Percentiles rank a stretch among this genome's conserved stretches.
Conservation (phyloP, 2,113 vertebrate species). For the Ursus arctos region DNA sequence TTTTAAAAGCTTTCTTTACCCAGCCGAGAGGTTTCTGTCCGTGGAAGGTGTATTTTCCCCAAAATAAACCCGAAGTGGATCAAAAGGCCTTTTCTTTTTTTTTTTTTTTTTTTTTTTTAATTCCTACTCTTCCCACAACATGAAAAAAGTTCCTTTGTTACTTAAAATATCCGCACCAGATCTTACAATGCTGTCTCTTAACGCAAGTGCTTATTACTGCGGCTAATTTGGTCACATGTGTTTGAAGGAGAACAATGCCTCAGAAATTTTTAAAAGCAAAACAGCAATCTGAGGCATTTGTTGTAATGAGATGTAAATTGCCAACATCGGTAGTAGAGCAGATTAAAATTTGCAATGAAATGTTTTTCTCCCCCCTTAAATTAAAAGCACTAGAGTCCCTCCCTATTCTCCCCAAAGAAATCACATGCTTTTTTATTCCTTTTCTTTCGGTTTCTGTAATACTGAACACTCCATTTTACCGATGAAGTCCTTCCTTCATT, state of each 20-base stretch:
- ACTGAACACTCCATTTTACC: background rate
- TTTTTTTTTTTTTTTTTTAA: background rate
- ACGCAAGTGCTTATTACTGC: conserved; percentile 79
- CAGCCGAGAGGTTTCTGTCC: conserved; percentile 67
- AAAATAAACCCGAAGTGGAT: conserved; percentile 80
- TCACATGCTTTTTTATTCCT: conserved; percentile 19
- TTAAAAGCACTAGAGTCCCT: conserved; percentile 68
- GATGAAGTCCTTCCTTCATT: background rate
- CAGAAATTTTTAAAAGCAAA: conserved; percentile 84
- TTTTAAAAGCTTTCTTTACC: conserved; percentile 61
- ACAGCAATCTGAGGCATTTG: conserved; percentile 83
- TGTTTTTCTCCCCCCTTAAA: conserved; percentile 41
- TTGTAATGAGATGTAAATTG: conserved; percentile 84
- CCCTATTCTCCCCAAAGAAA: conserved; percentile 50
- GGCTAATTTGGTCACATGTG: conserved; percentile 84
- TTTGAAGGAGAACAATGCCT: conserved; percentile 83
- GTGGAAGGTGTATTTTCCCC: conserved; percentile 69
- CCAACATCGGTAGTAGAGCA: conserved; percentile 67
- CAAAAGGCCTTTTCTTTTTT: conserved; percentile 65
- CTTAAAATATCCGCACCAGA: conserved; percentile 79
- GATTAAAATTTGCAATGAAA: conserved; percentile 74
- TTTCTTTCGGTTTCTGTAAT: conserved; percentile 40
- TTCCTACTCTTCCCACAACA: conserved; percentile 72
- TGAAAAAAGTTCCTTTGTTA: conserved; percentile 79
- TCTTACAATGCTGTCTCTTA: conserved; percentile 59